phyloP scores from a whole-genome alignment of 2,888 invertebrate species.

The Scaptodrosophila latifasciaeformis region DNA sequence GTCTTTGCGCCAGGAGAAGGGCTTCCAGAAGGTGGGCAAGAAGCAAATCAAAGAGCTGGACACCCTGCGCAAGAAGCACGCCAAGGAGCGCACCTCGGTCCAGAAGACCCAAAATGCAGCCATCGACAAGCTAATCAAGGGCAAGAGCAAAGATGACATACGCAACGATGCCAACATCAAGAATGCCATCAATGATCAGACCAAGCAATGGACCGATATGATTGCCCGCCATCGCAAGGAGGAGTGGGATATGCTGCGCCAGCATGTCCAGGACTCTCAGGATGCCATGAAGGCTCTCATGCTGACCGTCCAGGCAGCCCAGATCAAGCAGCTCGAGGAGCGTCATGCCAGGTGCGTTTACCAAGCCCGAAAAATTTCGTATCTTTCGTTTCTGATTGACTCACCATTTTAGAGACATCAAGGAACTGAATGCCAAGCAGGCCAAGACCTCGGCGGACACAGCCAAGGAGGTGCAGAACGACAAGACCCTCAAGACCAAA shows the following conservation, averaged over 20 bases:
- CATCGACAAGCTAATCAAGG: slow-evolving; percentile 94
- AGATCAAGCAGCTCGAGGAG: slow-evolving; percentile 91
- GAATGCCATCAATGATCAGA: slow-evolving; percentile 92
- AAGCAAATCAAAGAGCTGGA: slow-evolving; percentile 98
- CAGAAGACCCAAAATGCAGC: slow-evolving; percentile 94
- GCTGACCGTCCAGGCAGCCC: slow-evolving; percentile 86
- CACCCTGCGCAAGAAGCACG: slow-evolving; percentile 91
- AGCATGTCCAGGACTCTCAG: slow-evolving; percentile 89
- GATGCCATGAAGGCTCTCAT: slow-evolving; percentile 84
- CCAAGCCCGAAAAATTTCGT: not conserved
- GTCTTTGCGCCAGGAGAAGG: slow-evolving; percentile 90
- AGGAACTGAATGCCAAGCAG: slow-evolving; percentile 95
- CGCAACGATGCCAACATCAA: slow-evolving; percentile 86
- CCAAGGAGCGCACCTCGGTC: slow-evolving; percentile 91
- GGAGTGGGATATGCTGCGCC: slow-evolving; percentile 87
- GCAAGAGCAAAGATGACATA: slow-evolving; percentile 91
- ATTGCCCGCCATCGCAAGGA: slow-evolving; percentile 88
- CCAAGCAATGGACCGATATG: slow-evolving; percentile 95
- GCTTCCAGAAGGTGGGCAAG: slow-evolving; percentile 92
- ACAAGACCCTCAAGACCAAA: slow-evolving; percentile 96
- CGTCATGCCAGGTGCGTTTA: slow-evolving; percentile 89
- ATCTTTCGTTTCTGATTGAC: not conserved
- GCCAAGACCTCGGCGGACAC: slow-evolving; percentile 98
- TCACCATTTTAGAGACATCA: slow-evolving; percentile 83
- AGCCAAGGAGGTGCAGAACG: slow-evolving; percentile 94